Percentiles rank a stretch among this genome's conserved stretches.
Evolutionary conservation across 2,113 vertebrate genomes (phyloP).

Genomic region (Sylvia atricapilla): DNA sequence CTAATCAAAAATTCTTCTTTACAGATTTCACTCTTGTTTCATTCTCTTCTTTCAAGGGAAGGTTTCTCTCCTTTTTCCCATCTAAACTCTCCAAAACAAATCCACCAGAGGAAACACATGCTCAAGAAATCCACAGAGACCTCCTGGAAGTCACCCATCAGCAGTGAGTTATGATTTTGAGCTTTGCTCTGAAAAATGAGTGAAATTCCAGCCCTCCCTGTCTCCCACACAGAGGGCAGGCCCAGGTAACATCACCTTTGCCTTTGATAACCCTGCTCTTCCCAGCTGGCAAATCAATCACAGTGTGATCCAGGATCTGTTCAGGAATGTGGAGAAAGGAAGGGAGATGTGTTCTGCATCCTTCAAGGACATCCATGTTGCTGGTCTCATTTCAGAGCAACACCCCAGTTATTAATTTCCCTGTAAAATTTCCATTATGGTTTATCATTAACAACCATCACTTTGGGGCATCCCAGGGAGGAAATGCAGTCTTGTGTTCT

Average conservation of each 20-base stretch:
- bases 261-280: not conserved
- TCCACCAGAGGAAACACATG: fast-evolving
- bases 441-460: not conserved
- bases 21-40: not conserved
- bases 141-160: not conserved
- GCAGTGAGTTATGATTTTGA: fast-evolving
- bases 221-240: not conserved
- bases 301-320: not conserved
- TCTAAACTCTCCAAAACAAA: not conserved
- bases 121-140: not conserved
- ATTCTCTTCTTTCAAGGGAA: not conserved
- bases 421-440: not conserved
- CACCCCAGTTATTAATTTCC: not conserved
- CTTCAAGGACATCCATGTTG: not conserved
- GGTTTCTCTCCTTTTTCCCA: not conserved
- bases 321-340: not conserved
- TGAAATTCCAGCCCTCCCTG: not conserved
- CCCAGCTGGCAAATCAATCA: not conserved
- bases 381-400: not conserved
- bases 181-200: not conserved
- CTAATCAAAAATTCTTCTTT: not conserved
- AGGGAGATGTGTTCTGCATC: not conserved
- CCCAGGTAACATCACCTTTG: not conserved
- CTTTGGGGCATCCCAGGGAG: not conserved
- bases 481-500: not conserved